Conservation (phyloP, 2,113 vertebrate genomes). For the Corythornis vintsioides region DNA sequence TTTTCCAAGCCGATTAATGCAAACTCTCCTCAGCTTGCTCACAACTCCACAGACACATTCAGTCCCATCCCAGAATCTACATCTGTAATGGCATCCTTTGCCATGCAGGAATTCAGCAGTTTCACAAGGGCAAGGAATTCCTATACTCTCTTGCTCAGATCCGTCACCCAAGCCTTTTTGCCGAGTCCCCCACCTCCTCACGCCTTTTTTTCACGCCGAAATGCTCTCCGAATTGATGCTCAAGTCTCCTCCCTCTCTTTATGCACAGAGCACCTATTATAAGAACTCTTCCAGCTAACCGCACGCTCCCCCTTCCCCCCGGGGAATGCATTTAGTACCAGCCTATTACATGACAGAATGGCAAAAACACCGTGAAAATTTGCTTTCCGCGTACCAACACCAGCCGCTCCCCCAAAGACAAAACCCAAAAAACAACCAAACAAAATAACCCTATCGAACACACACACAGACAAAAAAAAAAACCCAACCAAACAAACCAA, state of each 20-base stretch:
- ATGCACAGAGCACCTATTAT: conserved; percentile 35
- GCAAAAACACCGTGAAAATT: not conserved
- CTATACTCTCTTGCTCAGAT: not conserved
- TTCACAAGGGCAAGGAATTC: not conserved
- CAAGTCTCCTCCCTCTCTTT: conserved; percentile 39
- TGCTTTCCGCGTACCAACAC: not conserved
- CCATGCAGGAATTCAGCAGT: not conserved
- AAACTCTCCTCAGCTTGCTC: not conserved
- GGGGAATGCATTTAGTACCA: not conserved
- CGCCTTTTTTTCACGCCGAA: not conserved
- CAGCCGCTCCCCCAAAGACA: too few species aligned
- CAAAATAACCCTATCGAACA: not conserved
- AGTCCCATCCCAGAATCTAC: not conserved
- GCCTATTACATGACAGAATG: not conserved
- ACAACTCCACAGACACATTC: not conserved
- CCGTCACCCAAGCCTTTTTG: not conserved
- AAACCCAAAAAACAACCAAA: too few species aligned
- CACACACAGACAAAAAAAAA: not conserved
- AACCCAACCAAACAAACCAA: not conserved
- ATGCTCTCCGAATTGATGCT: not conserved
- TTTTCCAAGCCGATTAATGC: not conserved
- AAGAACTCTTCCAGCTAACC: conserved; percentile 14
- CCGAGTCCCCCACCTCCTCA: not conserved
- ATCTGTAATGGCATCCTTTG: not conserved
- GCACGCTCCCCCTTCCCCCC: not conserved